Evolutionary conservation across 2,888 invertebrate species (phyloP).

Genomic region (Macrosoma leucophasiata): DNA sequence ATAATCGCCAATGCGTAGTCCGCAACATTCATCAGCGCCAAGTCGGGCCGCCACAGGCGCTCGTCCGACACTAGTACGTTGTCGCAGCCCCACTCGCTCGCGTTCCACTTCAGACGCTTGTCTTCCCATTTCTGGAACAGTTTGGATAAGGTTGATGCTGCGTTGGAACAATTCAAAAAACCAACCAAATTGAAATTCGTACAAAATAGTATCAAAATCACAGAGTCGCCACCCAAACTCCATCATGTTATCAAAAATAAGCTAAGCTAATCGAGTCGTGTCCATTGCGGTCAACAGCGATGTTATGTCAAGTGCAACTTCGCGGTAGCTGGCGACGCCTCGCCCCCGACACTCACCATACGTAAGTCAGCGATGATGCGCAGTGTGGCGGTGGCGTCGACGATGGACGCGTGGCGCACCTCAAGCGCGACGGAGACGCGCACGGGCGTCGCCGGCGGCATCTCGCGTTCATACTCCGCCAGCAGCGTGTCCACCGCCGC

Average conservation of each 20-base stretch:
- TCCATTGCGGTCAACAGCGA: too few species aligned
- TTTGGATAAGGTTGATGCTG: too few species aligned
- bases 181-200: too few species aligned
- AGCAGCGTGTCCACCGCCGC: constrained; percentile 51
- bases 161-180: too few species aligned
- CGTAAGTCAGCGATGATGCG: constrained; percentile 57
- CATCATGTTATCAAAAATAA: too few species aligned
- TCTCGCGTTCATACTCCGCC: constrained; percentile 58
- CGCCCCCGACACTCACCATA: constrained; percentile 78
- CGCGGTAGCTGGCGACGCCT: too few species aligned
- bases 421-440: constrained; percentile 72
- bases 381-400: constrained; percentile 78
- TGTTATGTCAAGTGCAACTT: too few species aligned
- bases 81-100: constrained; percentile 77
- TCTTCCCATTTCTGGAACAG: constrained; percentile 83
- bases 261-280: too few species aligned
- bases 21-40: constrained; percentile 79
- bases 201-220: too few species aligned
- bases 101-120: constrained; percentile 83
- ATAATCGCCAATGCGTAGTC: constrained; percentile 79
- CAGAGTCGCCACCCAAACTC: too few species aligned
- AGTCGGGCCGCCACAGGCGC: constrained; percentile 88
- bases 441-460: constrained; percentile 43
- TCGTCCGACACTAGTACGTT: constrained; percentile 78
- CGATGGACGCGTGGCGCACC: constrained; percentile 79